Base-by-base conservation (phyloP, 2,888 invertebrate species). In the Netelia virgata region DNA sequence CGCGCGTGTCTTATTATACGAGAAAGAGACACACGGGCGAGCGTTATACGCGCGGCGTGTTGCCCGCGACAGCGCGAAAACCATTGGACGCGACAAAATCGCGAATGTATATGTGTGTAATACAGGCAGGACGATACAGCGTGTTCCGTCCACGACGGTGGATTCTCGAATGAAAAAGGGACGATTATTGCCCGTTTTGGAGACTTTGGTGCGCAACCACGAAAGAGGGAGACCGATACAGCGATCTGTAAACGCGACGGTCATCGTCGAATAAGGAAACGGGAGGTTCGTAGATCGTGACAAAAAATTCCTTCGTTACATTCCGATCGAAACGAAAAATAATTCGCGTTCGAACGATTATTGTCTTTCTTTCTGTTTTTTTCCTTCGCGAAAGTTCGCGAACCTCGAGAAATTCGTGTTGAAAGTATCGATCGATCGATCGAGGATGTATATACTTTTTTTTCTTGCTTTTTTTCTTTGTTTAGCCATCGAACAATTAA, bases 1-100 rank as follows among this genome's bases (percentile, higher is more conserved):
- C 84, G 43, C 64, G 36, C 88, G 87, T 90, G 88, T 89, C 89
- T 90, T 91, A 91, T 91, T 91, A 90, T 90, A 77, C 73, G 74
- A 69, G 43, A 20, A 18, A 23, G 6, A 16, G 14, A 43, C 18
- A 36, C 36, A 36, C 36, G 36, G 47, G 43, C 47, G 23, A 61
- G 16, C 55, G 59, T n/a, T 18, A 61, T 18, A 36, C 36, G 41
- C 66, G 41, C 57, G 18, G 41, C 57, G 57, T 57, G n/a, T 57
- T 14, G 41, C 57, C 20, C 41, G 41, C 72, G 36, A 43, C 72
- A 20, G 20, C 10, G 18, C 11, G 61, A 16, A 57, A 57, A 57
- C n/a, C 57, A 57, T 2, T 57, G 18, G 14, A 47, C 14, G 16
- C 57, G 57, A 16, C 57, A 57, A 57, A 57, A 57, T 57, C n/a